These are phyloP conservation scores for Telmatherina bonti DNA, from an alignment of 2,797 vertebrate genomes.

Conservation along the genomic window DNA sequence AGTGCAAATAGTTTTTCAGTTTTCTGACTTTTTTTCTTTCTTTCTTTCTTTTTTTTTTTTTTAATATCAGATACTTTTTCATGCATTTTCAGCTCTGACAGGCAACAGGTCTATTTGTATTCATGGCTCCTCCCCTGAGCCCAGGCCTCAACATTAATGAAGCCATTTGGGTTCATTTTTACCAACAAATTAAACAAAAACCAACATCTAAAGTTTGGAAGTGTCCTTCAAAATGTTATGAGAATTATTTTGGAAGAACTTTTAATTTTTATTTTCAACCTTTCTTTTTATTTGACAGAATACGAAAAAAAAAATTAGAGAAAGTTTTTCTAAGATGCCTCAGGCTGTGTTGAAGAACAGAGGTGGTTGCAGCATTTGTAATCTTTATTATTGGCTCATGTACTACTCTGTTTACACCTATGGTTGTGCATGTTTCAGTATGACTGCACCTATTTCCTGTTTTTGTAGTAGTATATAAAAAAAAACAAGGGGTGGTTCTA, in stretches of 20 bases:
- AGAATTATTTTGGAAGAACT: background rate
- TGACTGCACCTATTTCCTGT: background rate
- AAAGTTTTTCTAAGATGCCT: background rate
- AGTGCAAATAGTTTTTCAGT: background rate
- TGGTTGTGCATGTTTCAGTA: background rate
- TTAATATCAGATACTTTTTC: no score
- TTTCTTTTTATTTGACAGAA: no score
- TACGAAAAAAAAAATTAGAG: background rate
- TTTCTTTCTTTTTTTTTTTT: no score
- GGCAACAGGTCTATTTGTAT: background rate
- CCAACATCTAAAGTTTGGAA: background rate
- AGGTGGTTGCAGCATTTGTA: background rate
- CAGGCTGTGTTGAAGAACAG: background rate
- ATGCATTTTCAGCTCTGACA: background rate
- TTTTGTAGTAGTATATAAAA: background rate
- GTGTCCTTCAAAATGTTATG: background rate
- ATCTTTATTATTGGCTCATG: background rate
- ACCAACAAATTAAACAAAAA: background rate
- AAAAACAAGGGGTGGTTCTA: background rate
- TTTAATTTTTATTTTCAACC: no score
- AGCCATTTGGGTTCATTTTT: background rate
- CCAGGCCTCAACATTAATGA: background rate
- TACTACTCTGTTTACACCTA: background rate
- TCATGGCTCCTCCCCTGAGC: background rate
- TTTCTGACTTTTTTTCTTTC: background rate